Base-by-base conservation (phyloP, 2,888 invertebrate species). In the Parnassius smintheus region DNA sequence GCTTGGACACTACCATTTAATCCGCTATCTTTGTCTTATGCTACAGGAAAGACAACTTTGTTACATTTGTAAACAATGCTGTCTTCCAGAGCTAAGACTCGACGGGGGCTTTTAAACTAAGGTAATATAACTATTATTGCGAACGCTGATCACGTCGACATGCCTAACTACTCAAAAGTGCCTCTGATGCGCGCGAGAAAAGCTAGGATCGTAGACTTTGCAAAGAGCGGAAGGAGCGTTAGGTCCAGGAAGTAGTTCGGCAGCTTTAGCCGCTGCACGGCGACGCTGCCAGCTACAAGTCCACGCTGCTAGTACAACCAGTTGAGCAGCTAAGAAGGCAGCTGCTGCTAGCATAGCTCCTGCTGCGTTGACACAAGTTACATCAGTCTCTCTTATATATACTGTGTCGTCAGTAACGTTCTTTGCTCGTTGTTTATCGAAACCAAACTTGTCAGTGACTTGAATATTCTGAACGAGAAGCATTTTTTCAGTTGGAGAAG, bases 401-500 rank as follows among this genome's bases (percentile, higher is more conserved):
- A 96, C 93, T 55, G 95, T 94, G 83, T 96, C 96, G 76, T 94
- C 94, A 71, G 94, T 93, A 65, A 93, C 88, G 75, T 93, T 93
- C 80, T 92, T 93, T 60, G 94, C 93, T 67, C 93, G 93, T 74
- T 93, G 94, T 77, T 94, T 94, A 75, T 96, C 95, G 86, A 96
- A 97, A 49, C 96, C 96, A 84, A 97, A 98, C 84, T 97, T 97
- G 90, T 98, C 98, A 46, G 96, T 97, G 80, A 98, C 98, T 86
- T 97, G 97, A 78, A 98, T 97, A 64, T 97, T 96, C 83, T 97
- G 97, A 44, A 97, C 97, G 66, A 98, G 93, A 22, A 98, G 94
- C 88, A 98, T 94, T 81, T 97, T 96, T 77, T 98, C 97, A 66
- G 94, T 89, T 60, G 91, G 91, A 25, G 87, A 78, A 53, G 89